Conservation (phyloP, 2,888 invertebrate species). For the Coelinius sp. region DNA sequence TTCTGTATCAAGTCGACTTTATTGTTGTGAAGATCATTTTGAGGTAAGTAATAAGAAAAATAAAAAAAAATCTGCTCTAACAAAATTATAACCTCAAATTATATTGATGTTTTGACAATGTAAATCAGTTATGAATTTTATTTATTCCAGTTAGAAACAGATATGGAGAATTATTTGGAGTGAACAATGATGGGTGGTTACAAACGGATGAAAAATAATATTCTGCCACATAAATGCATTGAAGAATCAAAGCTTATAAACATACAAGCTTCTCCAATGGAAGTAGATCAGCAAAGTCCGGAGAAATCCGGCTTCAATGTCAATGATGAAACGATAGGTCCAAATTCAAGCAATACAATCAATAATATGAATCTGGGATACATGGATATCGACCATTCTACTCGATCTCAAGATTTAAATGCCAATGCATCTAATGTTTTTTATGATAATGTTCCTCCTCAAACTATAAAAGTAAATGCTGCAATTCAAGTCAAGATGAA, state of each 20-base stretch:
- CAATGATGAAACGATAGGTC: too few relatives aligned
- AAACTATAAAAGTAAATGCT: conserved; percentile 8
- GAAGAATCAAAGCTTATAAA: too few relatives aligned
- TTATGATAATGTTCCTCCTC: neutral
- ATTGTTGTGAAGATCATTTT: conserved; percentile 6
- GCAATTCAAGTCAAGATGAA: conserved; percentile 11
- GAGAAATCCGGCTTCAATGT: too few relatives aligned
- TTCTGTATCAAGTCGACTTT: neutral
- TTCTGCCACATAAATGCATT: neutral
- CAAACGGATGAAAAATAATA: neutral
- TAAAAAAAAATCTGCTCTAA: neutral
- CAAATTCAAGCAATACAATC: too few relatives aligned
- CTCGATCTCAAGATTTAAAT: too few relatives aligned
- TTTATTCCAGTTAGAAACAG: neutral
- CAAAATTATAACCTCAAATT: neutral
- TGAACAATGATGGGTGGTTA: neutral
- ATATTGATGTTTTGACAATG: neutral
- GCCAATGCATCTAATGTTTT: too few relatives aligned
- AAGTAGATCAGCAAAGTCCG: too few relatives aligned
- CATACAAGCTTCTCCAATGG: too few relatives aligned
- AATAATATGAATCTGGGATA: too few relatives aligned
- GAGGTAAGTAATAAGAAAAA: too few relatives aligned
- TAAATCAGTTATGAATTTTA: neutral
- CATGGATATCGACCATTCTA: too few relatives aligned
- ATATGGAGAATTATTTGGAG: conserved; percentile 4